Percentiles rank a stretch among this genome's conserved stretches.
phyloP scores from a whole-genome alignment of 1,140 invertebrate species.

The Choristoneura fumiferana region DNA sequence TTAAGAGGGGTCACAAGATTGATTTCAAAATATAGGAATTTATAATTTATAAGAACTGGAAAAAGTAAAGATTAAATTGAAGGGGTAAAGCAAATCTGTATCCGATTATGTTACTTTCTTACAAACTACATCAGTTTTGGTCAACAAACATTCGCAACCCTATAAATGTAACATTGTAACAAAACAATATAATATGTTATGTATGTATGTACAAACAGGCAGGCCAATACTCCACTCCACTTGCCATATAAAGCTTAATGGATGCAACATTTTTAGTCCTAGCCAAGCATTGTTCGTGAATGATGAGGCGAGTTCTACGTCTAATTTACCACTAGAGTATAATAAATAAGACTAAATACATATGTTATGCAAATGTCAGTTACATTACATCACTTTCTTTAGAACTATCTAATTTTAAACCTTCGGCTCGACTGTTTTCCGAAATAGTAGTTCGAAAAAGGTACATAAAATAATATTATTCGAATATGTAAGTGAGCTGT shows the following conservation, averaged over 20 bases:
- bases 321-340: slow-evolving; percentile 13
- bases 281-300: slow-evolving; percentile 14
- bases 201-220: slow-evolving; percentile 47
- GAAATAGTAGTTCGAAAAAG: background rate
- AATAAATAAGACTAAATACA: slow-evolving; percentile 7
- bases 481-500: slow-evolving; percentile 7
- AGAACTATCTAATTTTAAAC: background rate
- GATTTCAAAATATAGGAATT: slow-evolving; percentile 59
- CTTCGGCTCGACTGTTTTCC: background rate
- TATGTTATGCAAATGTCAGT: slow-evolving; percentile 11
- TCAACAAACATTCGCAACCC: slow-evolving; percentile 72
- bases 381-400: slow-evolving; percentile 9
- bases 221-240: slow-evolving; percentile 29
- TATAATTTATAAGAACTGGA: slow-evolving; percentile 46
- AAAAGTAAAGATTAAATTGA: slow-evolving; percentile 44
- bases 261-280: slow-evolving; percentile 8
- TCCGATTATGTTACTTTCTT: slow-evolving; percentile 42
- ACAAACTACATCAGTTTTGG: slow-evolving; percentile 61
- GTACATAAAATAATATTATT: slow-evolving; percentile 5
- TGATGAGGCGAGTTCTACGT: slow-evolving; percentile 7
- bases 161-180: slow-evolving; percentile 60
- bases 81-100: slow-evolving; percentile 53
- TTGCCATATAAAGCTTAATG: slow-evolving; percentile 10
- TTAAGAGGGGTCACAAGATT: slow-evolving; percentile 61
- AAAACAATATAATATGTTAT: slow-evolving; percentile 47